These are phyloP conservation scores for Petroica traversi DNA, from an alignment of 2,113 vertebrate genomes.

Conservation along the genomic window DNA sequence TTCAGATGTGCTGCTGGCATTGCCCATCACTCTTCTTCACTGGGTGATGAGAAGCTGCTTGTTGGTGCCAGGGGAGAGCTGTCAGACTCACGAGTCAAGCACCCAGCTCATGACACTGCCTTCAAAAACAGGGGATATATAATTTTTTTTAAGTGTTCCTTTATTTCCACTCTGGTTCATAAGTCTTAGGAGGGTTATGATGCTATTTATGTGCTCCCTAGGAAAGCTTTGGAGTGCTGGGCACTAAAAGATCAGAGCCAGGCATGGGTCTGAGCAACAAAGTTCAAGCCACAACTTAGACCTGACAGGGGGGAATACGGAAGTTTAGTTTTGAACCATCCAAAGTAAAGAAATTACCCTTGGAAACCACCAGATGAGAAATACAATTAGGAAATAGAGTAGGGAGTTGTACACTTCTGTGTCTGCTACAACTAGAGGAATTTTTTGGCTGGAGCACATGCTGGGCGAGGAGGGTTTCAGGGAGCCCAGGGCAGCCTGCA, in stretches of 20 bases:
- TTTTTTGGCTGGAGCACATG: background rate
- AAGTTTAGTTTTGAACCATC: background rate
- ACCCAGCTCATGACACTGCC: background rate
- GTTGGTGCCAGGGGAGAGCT: background rate
- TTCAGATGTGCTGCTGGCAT: background rate
- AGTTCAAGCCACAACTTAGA: background rate
- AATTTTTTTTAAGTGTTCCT: background rate
- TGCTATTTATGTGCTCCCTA: background rate
- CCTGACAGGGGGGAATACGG: background rate
- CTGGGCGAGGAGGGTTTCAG: background rate
- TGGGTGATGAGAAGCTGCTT: background rate
- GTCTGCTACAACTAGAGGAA: background rate
- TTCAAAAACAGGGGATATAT: background rate
- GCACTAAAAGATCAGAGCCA: background rate
- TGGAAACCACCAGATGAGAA: background rate
- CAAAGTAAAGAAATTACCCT: background rate
- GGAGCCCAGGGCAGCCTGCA: background rate
- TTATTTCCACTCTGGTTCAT: background rate
- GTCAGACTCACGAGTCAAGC: background rate
- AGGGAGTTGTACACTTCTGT: background rate
- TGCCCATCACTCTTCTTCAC: background rate
- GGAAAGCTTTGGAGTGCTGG: background rate
- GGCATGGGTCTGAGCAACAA: background rate
- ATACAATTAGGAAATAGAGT: background rate
- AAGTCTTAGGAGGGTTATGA: background rate